These are phyloP conservation scores for Pyralis farinalis DNA, from an alignment of 2,888 invertebrate genomes.

Conservation along the genomic window DNA sequence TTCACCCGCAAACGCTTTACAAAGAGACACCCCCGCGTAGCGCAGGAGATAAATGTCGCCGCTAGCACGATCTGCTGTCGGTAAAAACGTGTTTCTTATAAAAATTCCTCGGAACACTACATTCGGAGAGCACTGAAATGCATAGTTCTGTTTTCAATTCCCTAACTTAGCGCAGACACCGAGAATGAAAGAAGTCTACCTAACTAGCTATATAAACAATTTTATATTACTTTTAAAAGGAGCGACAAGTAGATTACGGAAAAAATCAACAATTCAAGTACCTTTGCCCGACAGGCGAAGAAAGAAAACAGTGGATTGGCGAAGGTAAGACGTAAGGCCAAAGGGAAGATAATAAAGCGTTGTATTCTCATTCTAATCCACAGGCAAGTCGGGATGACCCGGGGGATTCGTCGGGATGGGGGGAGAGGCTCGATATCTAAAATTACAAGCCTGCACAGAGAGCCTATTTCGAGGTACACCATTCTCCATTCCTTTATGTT, in stretches of 20 bases:
- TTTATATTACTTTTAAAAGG: slow-evolving; percentile 13
- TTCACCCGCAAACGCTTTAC: slow-evolving; percentile 67
- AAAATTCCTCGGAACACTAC: slow-evolving; percentile 41
- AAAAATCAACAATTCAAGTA: slow-evolving; percentile 50
- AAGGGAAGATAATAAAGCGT: slow-evolving; percentile 73
- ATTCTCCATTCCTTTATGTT: slow-evolving; percentile 67
- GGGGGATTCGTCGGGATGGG: slow-evolving; percentile 44
- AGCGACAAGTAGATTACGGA: slow-evolving; percentile 38
- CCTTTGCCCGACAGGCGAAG: slow-evolving; percentile 39
- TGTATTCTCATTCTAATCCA: slow-evolving; percentile 76
- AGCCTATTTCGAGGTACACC: slow-evolving; percentile 67
- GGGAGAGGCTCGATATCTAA: slow-evolving; percentile 70
- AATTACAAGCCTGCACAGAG: slow-evolving; percentile 74
- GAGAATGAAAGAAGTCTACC: background rate
- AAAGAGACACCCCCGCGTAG: slow-evolving; percentile 54
- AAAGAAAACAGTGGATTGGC: slow-evolving; percentile 42
- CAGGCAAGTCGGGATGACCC: slow-evolving; percentile 50
- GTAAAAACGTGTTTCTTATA: slow-evolving; percentile 57
- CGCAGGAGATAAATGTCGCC: slow-evolving; percentile 62
- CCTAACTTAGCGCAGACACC: slow-evolving; percentile 14
- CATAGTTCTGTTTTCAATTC: slow-evolving; percentile 17
- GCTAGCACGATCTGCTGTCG: slow-evolving; percentile 60
- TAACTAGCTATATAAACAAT: slow-evolving; percentile 4
- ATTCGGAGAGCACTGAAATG: slow-evolving; percentile 26
- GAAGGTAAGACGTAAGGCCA: slow-evolving; percentile 73